A percentile compares a stretch with the other conserved stretches of the same genome.
These are phyloP conservation scores for Doris montereyensis DNA, from an alignment of 2,888 invertebrate species.

Conservation along the genomic window DNA sequence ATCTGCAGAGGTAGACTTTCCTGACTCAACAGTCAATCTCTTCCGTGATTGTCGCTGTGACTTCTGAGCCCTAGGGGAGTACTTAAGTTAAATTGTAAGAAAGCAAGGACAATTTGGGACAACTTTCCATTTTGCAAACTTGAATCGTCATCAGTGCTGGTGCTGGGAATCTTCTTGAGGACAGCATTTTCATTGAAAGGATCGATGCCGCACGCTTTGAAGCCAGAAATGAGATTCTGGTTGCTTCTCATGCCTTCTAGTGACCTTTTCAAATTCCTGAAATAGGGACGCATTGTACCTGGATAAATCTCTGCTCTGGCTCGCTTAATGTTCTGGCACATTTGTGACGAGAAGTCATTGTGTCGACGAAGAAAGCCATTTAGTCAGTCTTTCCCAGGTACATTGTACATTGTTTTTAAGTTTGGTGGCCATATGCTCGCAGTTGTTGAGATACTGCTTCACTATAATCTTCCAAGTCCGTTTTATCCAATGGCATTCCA, in stretches of 20 bases:
- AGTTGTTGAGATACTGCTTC: background rate
- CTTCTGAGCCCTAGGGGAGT: background rate
- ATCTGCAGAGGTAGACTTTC: background rate
- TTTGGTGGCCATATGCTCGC: background rate
- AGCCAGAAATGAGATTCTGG: background rate
- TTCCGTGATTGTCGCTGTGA: background rate
- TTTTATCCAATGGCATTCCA: conserved; percentile 36
- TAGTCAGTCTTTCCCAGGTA: conserved; percentile 21
- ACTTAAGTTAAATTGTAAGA: background rate
- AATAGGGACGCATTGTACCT: background rate
- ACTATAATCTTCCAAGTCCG: conserved; percentile 34
- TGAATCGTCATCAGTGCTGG: background rate
- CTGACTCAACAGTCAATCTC: background rate
- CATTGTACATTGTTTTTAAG: conserved; percentile 18
- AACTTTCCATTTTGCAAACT: background rate
- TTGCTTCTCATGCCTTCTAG: background rate
- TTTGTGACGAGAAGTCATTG: background rate
- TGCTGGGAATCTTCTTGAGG: background rate
- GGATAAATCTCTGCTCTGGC: background rate
- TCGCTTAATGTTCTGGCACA: conserved; percentile 26
- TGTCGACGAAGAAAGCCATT: background rate
- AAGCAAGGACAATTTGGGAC: background rate
- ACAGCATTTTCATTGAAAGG: background rate
- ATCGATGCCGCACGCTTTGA: background rate
- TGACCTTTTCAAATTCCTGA: background rate